phyloP scores from a whole-genome alignment of 1,140 invertebrate species.

The Aphaenogaster floridana region DNA sequence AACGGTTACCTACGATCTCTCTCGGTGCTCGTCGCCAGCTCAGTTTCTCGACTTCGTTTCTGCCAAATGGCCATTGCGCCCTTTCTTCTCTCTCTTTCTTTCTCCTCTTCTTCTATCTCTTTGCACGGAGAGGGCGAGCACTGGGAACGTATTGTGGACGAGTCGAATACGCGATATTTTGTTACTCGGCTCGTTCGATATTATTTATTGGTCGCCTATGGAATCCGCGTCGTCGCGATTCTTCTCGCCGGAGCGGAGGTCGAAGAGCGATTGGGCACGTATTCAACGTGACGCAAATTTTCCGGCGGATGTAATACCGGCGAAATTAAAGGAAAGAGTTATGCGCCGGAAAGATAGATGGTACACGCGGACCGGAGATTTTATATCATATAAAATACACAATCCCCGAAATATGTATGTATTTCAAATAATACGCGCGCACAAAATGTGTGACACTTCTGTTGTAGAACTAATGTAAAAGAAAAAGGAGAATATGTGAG shows the following conservation, averaged over 20 bases:
- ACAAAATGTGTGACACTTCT: neutral
- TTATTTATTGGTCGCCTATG: conserved; percentile 61
- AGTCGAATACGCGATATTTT: conserved; percentile 51
- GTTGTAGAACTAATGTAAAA: neutral
- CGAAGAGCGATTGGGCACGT: conserved; percentile 59
- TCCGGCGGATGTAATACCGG: conserved; percentile 53
- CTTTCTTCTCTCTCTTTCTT: neutral
- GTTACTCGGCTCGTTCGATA: conserved; percentile 45
- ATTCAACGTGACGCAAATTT: conserved; percentile 63
- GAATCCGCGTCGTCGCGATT: conserved; percentile 37
- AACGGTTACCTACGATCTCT: conserved; percentile 43
- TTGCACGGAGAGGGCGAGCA: neutral
- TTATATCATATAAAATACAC: conserved; percentile 36
- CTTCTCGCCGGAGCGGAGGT: conserved; percentile 15
- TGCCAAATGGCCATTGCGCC: conserved; percentile 43
- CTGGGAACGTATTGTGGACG: conserved; percentile 20
- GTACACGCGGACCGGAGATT: neutral
- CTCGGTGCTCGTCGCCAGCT: conserved; percentile 29
- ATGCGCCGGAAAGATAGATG: conserved; percentile 47
- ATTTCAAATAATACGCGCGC: neutral
- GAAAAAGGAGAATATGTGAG: neutral
- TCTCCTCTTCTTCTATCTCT: neutral
- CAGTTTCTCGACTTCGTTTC: conserved; percentile 47
- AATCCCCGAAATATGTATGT: neutral
- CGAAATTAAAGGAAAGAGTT: conserved; percentile 65